Conservation (phyloP, 53 echinoderm and acorn worm genomes). For the Patiria pectinifera region DNA sequence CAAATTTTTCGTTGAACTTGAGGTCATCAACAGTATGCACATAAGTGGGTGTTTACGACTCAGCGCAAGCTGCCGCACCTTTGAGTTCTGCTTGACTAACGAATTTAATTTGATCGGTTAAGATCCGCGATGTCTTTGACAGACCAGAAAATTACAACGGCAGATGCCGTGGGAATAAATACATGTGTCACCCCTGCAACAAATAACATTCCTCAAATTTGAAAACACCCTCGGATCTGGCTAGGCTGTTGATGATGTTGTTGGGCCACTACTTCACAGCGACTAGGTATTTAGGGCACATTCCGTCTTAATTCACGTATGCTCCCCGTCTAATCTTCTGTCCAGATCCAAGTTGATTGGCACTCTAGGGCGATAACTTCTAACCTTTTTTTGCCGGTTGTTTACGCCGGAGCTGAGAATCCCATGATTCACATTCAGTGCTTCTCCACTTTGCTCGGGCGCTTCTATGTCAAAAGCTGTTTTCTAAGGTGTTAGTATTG, state of each 20-base stretch:
- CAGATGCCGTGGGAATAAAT: conserved; percentile 33
- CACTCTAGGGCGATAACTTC: conserved; percentile 24
- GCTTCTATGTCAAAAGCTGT: neutral
- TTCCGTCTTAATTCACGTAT: conserved; percentile 45
- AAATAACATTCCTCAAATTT: conserved; percentile 21
- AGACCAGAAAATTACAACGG: conserved; percentile 21
- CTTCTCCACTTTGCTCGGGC: neutral
- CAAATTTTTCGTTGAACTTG: neutral
- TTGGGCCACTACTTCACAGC: neutral
- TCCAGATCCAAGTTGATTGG: neutral
- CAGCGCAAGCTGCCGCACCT: neutral
- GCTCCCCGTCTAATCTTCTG: conserved; percentile 9
- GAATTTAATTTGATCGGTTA: conserved; percentile 21
- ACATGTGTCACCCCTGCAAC: neutral
- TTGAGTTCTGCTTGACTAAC: neutral
- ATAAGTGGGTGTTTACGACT: conserved; percentile 3
- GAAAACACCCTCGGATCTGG: conserved; percentile 39
- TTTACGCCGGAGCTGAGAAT: neutral
- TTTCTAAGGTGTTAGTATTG: neutral
- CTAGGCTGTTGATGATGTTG: conserved; percentile 39
- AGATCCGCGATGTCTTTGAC: conserved; percentile 21
- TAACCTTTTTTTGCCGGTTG: conserved; percentile 3
- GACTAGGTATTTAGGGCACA: neutral
- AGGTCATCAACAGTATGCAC: neutral
- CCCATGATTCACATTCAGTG: conserved; percentile 17